Base-by-base conservation (phyloP, 1,140 invertebrate species). In the Drosophila serrata region DNA sequence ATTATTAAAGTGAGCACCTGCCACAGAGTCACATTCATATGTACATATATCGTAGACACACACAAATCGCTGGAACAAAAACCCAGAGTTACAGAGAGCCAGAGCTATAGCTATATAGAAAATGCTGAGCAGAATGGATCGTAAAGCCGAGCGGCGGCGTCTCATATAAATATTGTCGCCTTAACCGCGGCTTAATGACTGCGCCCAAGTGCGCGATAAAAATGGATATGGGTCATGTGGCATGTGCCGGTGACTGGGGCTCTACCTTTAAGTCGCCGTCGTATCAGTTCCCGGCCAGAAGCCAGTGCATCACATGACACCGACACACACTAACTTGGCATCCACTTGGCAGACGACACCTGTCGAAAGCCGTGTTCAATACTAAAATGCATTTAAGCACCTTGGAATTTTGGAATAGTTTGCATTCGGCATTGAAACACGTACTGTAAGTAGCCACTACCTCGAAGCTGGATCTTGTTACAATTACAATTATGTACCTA, bases 161-260 rank as follows among this genome's bases (percentile, higher is more conserved):
- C 53, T 59, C 69, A 73, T 49, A 67, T 76, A 55, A 76, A 76
- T 65, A 67, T 65, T 55, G 62, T 76, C 53, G 74, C 69, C 69
- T 73, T 59, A 73, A 72, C 69, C 69, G 69, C 69, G 40, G 69
- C 69, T 59, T 76, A 76, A 76, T 75, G 62, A 76, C 74, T 68
- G 37, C 22, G 48, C 19, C 48, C 39, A 55, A 76, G 56, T 77
- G 55, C 75, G 73, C 63, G 45, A 67, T 77, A 76, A 76, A 76
- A 68, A 60, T 76, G 74, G 45, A 77, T 76, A 67, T 76, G 51
- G 73, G 61, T 67, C 74, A 76, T 76, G 62, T 76, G 73, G 59
- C 60, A 76, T 76, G 73, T 76, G 73, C 72, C 60, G 49, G 73
- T 75, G 27, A 43, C 46, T 49, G 46, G 1, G 15, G n/a, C n/a